Evolutionary conservation across 1,140 invertebrate genomes (phyloP).

Genomic region (Cephus cinctus): DNA sequence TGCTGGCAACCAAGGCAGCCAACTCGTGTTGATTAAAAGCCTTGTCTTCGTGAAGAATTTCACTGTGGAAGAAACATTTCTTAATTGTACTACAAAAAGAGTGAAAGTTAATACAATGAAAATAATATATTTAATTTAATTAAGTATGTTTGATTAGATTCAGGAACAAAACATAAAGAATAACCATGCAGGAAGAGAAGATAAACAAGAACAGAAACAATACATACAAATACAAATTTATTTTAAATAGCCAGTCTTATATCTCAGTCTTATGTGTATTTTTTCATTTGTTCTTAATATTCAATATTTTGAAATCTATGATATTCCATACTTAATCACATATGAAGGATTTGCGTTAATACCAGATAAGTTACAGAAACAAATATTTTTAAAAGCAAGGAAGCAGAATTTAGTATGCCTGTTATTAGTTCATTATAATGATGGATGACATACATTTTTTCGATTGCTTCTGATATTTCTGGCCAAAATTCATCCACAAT

Average conservation of each 20-base stretch:
- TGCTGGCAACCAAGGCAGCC: slow-evolving; percentile 95
- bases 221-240: slow-evolving; percentile 11
- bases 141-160: no score
- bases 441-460: slow-evolving; percentile 77
- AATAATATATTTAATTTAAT: no score
- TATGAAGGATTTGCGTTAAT: background rate
- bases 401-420: background rate
- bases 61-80: slow-evolving; percentile 63
- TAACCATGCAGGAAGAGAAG: background rate
- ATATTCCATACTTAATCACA: no score
- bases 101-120: slow-evolving; percentile 13
- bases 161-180: no score
- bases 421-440: background rate
- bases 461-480: slow-evolving; percentile 96
- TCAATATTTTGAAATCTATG: no score
- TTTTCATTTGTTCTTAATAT: background rate
- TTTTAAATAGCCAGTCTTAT: slow-evolving; percentile 4
- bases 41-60: slow-evolving; percentile 93
- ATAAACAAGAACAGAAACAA: background rate
- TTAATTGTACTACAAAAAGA: no score
- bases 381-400: background rate
- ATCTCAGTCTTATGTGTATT: background rate
- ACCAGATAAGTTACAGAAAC: background rate
- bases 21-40: slow-evolving; percentile 84
- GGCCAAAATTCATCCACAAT: slow-evolving; percentile 99